Evolutionary conservation across 2,888 invertebrate species (phyloP), one percentile per base, ranked within the genome.

Genomic region (Drosophila algonquin): DNA sequence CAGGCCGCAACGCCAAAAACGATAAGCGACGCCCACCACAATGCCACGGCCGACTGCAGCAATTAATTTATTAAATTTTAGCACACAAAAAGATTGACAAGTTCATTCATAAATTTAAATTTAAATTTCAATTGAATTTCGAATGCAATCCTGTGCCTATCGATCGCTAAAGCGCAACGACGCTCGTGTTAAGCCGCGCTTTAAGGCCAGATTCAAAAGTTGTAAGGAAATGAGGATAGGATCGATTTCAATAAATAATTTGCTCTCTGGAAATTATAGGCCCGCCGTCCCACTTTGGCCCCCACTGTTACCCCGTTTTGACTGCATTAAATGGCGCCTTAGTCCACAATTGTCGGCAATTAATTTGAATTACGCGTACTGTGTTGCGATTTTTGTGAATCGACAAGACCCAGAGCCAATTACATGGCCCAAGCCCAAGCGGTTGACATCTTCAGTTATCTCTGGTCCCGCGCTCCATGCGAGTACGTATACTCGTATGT

Each of bases 341-440:
- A 89, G 81, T 72, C 80, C 80, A 79, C 85, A 89, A 87, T 88
- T 88, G 84, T 73, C 73, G 76, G 77, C 88, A 90, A 87, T 90
- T 88, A 90, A 90, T 87, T 88, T 86, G 76, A 89, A 86, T 88
- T 90, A 76, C 83, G 76, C 71, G 53, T 72, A 68, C 75, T 75
- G 71, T 70, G 78, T 76, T 79, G 77, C 60, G 89, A 90, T 90
- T 90, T 89, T 67, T 70, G 57, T 53, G 61, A 76, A 64, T 78
- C 67, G 79, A 77, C 58, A 48, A 60, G 58, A 56, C 62, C 62
- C 75, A 67, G 30, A 83, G 76, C 71, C 84, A 86, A 83, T 82
- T 82, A 86, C 79, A 79, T 84, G 77, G 80, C 71, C 58, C 50
- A 51, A 50, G 35, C 35, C 54, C 63, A 70, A 73, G 70, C 65